Base-by-base conservation (phyloP, 2,888 invertebrate genomes). In the Diarsia rubi region DNA sequence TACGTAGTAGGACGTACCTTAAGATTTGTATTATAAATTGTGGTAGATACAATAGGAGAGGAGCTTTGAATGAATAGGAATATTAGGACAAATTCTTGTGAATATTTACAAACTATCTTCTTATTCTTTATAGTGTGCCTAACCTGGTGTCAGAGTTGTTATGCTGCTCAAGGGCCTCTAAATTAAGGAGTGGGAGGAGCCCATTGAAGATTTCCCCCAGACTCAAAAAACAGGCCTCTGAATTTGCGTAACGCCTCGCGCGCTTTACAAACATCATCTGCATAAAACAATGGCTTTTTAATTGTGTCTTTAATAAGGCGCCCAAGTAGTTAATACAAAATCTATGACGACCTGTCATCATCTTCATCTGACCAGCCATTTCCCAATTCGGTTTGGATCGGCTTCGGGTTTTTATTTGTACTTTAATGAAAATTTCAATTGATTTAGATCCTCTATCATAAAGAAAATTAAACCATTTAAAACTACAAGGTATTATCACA, bases 1-100 rank as follows among this genome's bases (percentile, higher is more conserved):
- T 69, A 14, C 54, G 44, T 54, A 47, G 11, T 16, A 16, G n/a
- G 54, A 47, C 42, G 42, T 68, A 63, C 12, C 57, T 59, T 68
- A 31, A 57, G 45, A 45, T 64, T 45, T 65, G 52, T 31, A 14
- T 49, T 14, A 42, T 62, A 49, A 54, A 47, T 60, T 45, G 24
- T 27, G 0, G 14, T 45, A n/a, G 11, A 16, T n/a, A 19, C 14
- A n/a, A 49, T 24, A 37, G 45, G n/a, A 57, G n/a, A 14, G 4
- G 3, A 47, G 47, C 11, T 21, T 42, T 42, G n/a, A 16, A 1
- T n/a, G 3, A 42, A 16, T 45, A 73, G 19, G 14, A 9, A 21
- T 72, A 21, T 37, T 16, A 31, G 31, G 31, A 31, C 5, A 19
- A 47, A 49, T 77, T 44, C 3, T 37, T 54, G 8, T 16, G n/a